Conservation (phyloP, 2,797 vertebrate genomes). For the Discoglossus pictus region DNA sequence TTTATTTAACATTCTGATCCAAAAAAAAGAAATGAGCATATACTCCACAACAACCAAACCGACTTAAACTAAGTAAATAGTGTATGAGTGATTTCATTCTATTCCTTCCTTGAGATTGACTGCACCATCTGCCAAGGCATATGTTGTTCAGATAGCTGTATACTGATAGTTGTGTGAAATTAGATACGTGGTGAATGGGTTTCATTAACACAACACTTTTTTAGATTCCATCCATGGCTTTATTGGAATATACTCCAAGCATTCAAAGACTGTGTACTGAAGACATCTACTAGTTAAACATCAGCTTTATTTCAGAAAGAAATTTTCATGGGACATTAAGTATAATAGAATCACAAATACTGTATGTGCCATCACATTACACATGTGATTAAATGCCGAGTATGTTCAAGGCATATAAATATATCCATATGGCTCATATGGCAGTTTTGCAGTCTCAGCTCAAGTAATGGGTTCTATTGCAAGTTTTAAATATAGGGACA, state of each 20-base stretch:
- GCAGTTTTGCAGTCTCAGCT: no score
- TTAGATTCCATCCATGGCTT: constrained; percentile 28
- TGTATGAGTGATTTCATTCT: constrained; percentile 51
- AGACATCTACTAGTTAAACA: no score
- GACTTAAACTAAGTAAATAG: constrained; percentile 29
- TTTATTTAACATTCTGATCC: constrained; percentile 30
- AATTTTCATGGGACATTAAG: no score
- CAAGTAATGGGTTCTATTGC: no score
- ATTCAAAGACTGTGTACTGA: no score
- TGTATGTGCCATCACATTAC: no score
- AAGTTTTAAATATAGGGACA: no score
- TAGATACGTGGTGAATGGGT: constrained; percentile 33
- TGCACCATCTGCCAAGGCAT: constrained; percentile 63
- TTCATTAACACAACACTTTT: constrained; percentile 47
- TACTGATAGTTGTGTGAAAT: constrained; percentile 50
- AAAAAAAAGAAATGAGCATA: constrained; percentile 25
- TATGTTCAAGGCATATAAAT: no score
- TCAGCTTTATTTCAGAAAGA: no score
- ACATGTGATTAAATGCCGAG: no score
- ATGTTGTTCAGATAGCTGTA: constrained; percentile 53
- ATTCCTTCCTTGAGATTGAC: constrained; percentile 51
- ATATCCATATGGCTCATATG: no score
- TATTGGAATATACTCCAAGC: not conserved
- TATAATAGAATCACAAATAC: no score
- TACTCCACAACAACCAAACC: not conserved